Conservation (phyloP, 2,113 vertebrate species). For the Mormyrus lacerda region DNA sequence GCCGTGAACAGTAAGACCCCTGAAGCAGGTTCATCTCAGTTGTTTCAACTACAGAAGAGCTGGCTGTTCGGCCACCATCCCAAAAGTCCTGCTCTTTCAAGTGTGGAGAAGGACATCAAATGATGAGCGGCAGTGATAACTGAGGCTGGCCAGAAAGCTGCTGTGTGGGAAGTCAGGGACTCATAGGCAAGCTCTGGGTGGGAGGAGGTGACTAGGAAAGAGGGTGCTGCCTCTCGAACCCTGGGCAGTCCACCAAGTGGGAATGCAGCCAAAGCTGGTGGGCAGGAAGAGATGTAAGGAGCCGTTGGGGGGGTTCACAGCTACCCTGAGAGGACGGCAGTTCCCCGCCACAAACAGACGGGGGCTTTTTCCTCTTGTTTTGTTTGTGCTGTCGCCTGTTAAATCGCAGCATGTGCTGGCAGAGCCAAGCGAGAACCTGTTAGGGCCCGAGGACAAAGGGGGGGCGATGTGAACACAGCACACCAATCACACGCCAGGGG, state of each 20-base stretch:
- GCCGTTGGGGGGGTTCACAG: background rate
- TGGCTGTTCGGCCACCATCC: background rate
- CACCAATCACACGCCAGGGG: background rate
- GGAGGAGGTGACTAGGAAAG: background rate
- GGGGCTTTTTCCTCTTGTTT: background rate
- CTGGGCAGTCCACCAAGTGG: background rate
- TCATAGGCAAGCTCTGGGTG: background rate
- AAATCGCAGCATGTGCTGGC: slow-evolving; percentile 3
- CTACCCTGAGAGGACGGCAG: background rate
- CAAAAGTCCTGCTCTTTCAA: background rate
- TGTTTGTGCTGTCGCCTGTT: background rate
- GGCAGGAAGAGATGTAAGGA: background rate
- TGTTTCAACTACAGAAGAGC: background rate
- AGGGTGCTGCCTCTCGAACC: background rate
- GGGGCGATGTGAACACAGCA: too few species aligned
- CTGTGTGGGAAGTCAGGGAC: background rate
- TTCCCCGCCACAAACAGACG: background rate
- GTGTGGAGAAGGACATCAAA: background rate
- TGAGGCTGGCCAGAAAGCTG: background rate
- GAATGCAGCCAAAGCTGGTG: background rate
- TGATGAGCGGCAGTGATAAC: background rate
- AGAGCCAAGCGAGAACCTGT: background rate
- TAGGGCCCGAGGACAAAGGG: background rate
- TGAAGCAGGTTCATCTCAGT: background rate
- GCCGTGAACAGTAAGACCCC: background rate